phyloP scores from a whole-genome alignment of 2,797 vertebrate species.

The Macropus fuliginosus region DNA sequence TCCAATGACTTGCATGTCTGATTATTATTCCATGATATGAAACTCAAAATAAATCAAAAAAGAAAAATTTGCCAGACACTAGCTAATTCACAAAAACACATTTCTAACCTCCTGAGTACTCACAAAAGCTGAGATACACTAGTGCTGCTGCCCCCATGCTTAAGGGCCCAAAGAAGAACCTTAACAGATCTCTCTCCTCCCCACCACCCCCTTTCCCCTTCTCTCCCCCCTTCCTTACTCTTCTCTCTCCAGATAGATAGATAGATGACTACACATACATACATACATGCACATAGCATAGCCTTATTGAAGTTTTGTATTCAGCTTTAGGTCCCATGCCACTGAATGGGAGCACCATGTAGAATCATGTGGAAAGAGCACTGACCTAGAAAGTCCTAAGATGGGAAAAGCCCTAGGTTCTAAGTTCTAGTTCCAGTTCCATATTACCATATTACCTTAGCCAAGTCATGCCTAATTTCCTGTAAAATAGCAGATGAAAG shows the following conservation, averaged over 20 bases:
- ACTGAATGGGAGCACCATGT: not conserved
- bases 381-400: not conserved
- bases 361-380: not conserved
- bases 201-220: too few species aligned
- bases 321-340: not conserved
- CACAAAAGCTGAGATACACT: not conserved
- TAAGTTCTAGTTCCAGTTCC: not conserved
- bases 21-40: slow-evolving; percentile 59
- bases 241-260: not conserved
- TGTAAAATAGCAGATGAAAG: not conserved
- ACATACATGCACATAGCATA: not conserved
- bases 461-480: not conserved
- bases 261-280: not conserved
- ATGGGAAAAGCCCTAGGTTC: not conserved
- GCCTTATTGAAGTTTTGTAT: not conserved
- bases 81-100: slow-evolving; percentile 29
- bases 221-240: not conserved
- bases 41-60: slow-evolving; percentile 70
- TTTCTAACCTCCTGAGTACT: slow-evolving; percentile 3
- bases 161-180: not conserved
- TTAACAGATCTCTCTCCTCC: not conserved
- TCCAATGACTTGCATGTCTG: slow-evolving; percentile 58
- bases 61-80: slow-evolving; percentile 46
- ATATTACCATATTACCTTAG: not conserved
- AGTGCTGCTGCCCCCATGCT: not conserved